phyloP scores from a whole-genome alignment of 1,140 invertebrate genomes.

The Apis dorsata region DNA sequence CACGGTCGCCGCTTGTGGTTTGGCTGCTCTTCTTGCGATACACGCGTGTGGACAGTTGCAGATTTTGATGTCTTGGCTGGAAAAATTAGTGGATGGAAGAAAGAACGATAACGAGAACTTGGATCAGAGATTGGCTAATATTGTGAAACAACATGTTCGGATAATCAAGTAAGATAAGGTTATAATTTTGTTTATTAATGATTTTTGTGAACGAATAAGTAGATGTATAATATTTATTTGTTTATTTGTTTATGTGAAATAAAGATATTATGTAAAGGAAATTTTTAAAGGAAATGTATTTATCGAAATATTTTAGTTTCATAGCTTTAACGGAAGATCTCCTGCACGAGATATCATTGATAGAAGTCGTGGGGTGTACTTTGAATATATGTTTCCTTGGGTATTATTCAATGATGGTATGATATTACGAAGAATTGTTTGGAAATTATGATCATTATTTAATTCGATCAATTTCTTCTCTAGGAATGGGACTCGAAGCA shows the following conservation, averaged over 20 bases:
- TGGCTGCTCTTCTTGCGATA: slow-evolving; percentile 61
- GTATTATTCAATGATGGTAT: slow-evolving; percentile 69
- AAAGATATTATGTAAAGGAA: too few relatives aligned
- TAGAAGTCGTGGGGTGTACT: slow-evolving; percentile 70
- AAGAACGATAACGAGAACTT: neutral
- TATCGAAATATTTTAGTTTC: slow-evolving; percentile 53
- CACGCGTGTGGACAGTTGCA: slow-evolving; percentile 69
- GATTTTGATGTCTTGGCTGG: slow-evolving; percentile 60
- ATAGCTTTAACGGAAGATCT: slow-evolving; percentile 60
- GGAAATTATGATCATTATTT: neutral
- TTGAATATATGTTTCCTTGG: slow-evolving; percentile 70
- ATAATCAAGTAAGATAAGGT: slow-evolving; percentile 53
- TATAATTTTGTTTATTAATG: neutral
- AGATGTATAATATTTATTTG: too few relatives aligned
- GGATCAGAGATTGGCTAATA: slow-evolving; percentile 55
- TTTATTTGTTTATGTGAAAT: too few relatives aligned
- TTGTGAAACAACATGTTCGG: slow-evolving; percentile 64
- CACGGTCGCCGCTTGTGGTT: slow-evolving; percentile 49
- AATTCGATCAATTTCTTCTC: slow-evolving; percentile 5
- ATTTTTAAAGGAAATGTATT: neutral
- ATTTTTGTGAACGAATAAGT: neutral
- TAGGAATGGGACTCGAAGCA: slow-evolving; percentile 63
- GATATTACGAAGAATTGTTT: neutral
- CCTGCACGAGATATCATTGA: slow-evolving; percentile 65
- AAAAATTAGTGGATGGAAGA: slow-evolving; percentile 41